Evolutionary conservation across 1,140 invertebrate genomes (phyloP), one percentile per base, ranked within the genome.

Genomic region (Drosophila aff.): DNA sequence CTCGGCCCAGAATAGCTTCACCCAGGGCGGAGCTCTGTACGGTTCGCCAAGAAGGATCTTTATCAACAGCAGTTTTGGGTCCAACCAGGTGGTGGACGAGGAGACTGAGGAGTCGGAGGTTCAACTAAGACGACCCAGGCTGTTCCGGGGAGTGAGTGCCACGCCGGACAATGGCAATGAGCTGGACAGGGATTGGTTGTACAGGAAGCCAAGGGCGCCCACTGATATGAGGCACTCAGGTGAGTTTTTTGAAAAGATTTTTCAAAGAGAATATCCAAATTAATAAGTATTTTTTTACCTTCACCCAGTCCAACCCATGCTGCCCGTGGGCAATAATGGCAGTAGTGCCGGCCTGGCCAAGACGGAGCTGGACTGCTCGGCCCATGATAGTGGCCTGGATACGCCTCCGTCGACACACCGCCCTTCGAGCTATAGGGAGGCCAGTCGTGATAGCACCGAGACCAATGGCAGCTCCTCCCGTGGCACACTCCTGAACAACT

Each of bases 151-250:
- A 28, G 75, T 86, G 9, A 91, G 91, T 41, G 84, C 82, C 18
- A 79, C 81, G 28, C 87, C 91, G 31, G 92, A 92, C 26, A 93
- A 93, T 75, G 90, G 84, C 66, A 93, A 93, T 38, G 90, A 93
- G 52, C 57, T 92, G 68, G 92, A 92, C 76, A 68, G 82, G 31
- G 92, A 93, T 60, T 93, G 92, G 92, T 79, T 93, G 36, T 93
- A 93, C 47, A 76, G 91, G 9, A 93, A 93, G 62, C 92, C 92
- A 4, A 81, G 83, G 40, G 91, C 89, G 60, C 92, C 92, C 57
- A 93, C 91, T 47, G 92, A 93, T 61, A 91, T 91, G 80, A 72
- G 92, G 18, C 92, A 93, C 47, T 93, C 92, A 52, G 91, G 92
- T 93, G 41, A 78, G 76, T 87, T 50, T 31, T 21, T 21, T 7